These are phyloP conservation scores for Vulpes vulpes DNA, from an alignment of 2,113 vertebrate species.

Conservation along the genomic window DNA sequence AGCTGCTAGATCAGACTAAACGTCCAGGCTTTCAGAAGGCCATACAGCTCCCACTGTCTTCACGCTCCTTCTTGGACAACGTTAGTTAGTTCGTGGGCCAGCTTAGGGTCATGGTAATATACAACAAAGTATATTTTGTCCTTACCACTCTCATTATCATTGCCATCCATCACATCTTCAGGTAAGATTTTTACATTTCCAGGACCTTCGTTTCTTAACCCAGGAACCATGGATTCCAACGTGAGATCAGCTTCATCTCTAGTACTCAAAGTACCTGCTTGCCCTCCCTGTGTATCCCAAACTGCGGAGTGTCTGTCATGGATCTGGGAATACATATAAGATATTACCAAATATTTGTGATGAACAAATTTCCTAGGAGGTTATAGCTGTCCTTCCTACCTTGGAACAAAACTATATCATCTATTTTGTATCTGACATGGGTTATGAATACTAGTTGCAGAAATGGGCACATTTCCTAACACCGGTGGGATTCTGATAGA, in stretches of 20 bases:
- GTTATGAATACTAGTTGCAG: not conserved
- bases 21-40: not conserved
- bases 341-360: not conserved
- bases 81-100: not conserved
- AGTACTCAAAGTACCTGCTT: not conserved
- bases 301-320: not conserved
- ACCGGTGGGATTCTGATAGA: no score
- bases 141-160: not conserved
- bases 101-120: not conserved
- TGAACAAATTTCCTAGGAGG: not conserved
- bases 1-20: not conserved
- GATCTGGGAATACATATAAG: not conserved
- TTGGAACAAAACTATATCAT: not conserved
- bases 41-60: not conserved
- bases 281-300: not conserved
- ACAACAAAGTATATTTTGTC: not conserved
- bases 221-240: not conserved
- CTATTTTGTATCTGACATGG: not conserved
- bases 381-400: not conserved
- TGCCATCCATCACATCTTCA: not conserved
- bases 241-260: not conserved
- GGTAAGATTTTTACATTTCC: not conserved
- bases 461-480: constrained; percentile 7
- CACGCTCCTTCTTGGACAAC: not conserved
- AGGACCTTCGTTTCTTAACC: not conserved